phyloP scores from a whole-genome alignment of 2,888 invertebrate species.

The Cryptocheilus praepositus region DNA sequence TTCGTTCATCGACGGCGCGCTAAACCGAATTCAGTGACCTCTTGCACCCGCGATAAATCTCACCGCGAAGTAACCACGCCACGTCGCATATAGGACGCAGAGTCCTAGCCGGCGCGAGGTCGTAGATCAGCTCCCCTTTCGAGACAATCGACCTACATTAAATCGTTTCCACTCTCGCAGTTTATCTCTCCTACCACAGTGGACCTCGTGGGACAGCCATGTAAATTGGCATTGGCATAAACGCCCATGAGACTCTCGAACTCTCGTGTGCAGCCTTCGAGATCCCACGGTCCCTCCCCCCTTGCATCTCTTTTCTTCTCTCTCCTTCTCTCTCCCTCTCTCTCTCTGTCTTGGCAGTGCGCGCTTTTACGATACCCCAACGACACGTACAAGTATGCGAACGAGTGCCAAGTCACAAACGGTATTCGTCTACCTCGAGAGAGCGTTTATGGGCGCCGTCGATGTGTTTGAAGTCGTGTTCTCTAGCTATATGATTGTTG shows the following conservation, averaged over 20 bases:
- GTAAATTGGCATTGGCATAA: slow-evolving; percentile 47
- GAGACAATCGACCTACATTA: slow-evolving; percentile 44
- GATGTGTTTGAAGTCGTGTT: no score
- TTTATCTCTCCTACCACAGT: slow-evolving; percentile 42
- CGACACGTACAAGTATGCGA: slow-evolving; percentile 14
- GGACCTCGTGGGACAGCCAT: slow-evolving; percentile 46
- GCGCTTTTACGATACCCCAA: no score
- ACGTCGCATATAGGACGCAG: not conserved
- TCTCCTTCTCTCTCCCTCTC: slow-evolving; percentile 10
- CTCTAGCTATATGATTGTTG: slow-evolving; percentile 28
- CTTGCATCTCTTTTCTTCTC: not conserved
- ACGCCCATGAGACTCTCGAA: slow-evolving; percentile 12
- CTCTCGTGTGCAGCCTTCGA: slow-evolving; percentile 13
- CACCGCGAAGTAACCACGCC: not conserved
- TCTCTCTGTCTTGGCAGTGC: not conserved
- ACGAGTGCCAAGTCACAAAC: slow-evolving; percentile 27
- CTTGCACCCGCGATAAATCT: not conserved
- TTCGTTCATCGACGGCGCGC: not conserved
- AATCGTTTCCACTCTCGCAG: slow-evolving; percentile 43
- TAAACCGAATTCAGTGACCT: slow-evolving; percentile 6
- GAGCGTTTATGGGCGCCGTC: no score
- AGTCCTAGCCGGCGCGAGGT: slow-evolving; percentile 4
- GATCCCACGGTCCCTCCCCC: slow-evolving; percentile 51
- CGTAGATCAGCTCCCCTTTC: slow-evolving; percentile 37
- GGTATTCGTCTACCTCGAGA: slow-evolving; percentile 15